Percentiles rank a stretch among this genome's conserved stretches.
phyloP scores from a whole-genome alignment of 2,888 invertebrate species.

The Diploptera punctata region DNA sequence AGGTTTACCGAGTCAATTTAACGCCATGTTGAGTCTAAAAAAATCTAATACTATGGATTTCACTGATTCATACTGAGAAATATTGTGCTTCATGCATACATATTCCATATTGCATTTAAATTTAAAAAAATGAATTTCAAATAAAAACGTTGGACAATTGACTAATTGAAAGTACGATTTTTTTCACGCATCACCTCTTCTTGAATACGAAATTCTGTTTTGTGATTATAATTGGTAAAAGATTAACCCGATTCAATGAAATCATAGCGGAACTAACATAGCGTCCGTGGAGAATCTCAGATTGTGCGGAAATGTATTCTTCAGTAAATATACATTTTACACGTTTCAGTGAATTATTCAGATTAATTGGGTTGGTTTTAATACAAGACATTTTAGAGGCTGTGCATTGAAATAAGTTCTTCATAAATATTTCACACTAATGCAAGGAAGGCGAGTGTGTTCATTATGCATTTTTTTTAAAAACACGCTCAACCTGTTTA shows the following conservation, averaged over 20 bases:
- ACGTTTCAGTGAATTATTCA: no score
- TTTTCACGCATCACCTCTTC: not conserved
- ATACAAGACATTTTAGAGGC: no score
- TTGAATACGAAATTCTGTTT: not conserved
- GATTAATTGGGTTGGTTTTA: no score
- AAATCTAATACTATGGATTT: slow-evolving; percentile 1
- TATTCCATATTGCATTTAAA: not conserved
- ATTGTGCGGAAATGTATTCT: no score
- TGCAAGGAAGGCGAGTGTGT: no score
- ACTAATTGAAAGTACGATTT: not conserved
- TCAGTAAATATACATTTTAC: no score
- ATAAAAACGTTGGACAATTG: not conserved
- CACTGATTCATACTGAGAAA: not conserved
- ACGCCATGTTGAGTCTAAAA: slow-evolving; percentile 8
- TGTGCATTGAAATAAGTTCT: no score
- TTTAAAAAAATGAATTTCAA: not conserved
- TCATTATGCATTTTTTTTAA: no score
- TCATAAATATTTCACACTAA: no score
- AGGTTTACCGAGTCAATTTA: slow-evolving; percentile 29
- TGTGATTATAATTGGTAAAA: not conserved
- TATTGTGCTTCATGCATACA: slow-evolving; percentile 2
- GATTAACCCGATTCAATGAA: not conserved
- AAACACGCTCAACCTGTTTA: no score
- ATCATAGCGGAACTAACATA: no score
- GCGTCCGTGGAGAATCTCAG: no score